Evolutionary conservation across 2,113 vertebrate species (phyloP).

Genomic region (Eudyptes chrysolophus): DNA sequence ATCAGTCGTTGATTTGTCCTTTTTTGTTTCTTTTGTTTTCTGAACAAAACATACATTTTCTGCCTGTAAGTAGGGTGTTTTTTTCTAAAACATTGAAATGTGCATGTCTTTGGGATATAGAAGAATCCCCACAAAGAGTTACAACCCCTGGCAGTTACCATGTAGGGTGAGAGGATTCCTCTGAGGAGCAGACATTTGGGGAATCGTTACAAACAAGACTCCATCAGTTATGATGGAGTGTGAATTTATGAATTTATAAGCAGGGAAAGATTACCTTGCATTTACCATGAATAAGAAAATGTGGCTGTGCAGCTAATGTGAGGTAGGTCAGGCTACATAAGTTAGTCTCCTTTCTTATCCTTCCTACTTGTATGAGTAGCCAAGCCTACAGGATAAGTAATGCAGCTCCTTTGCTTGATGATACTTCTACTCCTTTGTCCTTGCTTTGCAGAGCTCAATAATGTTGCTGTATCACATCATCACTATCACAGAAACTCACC

Average conservation of each 20-base stretch:
- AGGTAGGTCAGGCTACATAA: neutral
- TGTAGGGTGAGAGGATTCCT: neutral
- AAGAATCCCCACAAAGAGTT: neutral
- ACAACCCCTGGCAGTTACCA: neutral
- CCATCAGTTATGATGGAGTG: neutral
- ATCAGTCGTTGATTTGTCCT: constrained; percentile 2
- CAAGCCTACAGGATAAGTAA: neutral
- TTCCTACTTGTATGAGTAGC: neutral
- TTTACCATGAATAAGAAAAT: neutral
- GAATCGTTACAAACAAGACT: neutral
- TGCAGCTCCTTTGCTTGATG: neutral
- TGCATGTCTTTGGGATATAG: neutral
- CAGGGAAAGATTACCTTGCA: neutral
- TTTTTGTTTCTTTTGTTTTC: neutral
- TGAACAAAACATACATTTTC: constrained; percentile 12
- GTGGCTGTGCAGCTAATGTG: neutral
- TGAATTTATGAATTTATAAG: neutral
- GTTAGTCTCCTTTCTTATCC: neutral
- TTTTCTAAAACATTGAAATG: neutral
- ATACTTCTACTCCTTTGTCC: neutral
- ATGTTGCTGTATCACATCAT: neutral
- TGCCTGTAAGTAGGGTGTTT: neutral
- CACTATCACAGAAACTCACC: neutral
- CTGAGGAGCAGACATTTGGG: neutral
- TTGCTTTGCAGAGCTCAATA: neutral